Conservation (phyloP, 2,797 vertebrate genomes). For the Silurus aristotelis region DNA sequence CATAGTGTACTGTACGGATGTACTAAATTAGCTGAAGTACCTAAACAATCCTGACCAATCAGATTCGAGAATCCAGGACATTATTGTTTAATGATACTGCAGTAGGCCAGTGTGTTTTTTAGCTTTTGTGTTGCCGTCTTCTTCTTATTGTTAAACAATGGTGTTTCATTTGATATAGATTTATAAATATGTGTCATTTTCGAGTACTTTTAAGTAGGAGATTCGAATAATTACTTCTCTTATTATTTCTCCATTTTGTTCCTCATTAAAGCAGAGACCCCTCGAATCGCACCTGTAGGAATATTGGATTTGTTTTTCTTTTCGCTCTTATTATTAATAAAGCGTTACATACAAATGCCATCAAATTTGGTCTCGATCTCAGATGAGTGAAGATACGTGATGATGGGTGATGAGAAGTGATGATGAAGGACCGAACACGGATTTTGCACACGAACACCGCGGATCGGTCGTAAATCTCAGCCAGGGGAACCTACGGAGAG, state of each 20-base stretch:
- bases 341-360: no score
- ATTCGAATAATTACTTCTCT: background rate
- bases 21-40: no score
- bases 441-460: background rate
- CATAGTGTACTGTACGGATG: no score
- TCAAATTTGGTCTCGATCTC: background rate
- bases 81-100: no score
- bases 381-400: no score
- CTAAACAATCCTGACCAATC: no score
- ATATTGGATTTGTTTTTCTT: background rate
- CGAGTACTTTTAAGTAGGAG: background rate
- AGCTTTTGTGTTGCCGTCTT: background rate
- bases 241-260: background rate
- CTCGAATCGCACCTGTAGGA: background rate
- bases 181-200: background rate
- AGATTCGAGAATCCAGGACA: no score
- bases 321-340: background rate
- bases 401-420: no score
- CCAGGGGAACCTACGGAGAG: background rate
- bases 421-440: background rate
- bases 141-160: background rate
- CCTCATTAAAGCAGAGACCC: background rate
- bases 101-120: background rate
- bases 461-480: background rate
- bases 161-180: background rate